Conservation (phyloP, 2,888 invertebrate genomes). For the Pachymerium ferrugineum region DNA sequence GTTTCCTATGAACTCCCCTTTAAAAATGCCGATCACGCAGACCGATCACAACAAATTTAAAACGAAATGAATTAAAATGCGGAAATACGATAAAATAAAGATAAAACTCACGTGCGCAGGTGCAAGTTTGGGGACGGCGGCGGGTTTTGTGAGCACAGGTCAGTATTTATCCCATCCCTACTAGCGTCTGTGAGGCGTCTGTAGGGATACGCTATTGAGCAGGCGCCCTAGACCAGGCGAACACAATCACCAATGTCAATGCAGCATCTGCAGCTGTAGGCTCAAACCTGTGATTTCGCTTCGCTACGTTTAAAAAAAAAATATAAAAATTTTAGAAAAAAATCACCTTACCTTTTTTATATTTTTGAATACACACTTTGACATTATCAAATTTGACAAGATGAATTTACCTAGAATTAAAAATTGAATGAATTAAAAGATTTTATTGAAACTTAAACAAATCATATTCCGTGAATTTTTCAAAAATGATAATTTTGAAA, state of each 20-base stretch:
- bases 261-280: background rate
- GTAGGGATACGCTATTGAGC: background rate
- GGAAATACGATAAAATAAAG: background rate
- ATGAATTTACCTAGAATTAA: too few species aligned
- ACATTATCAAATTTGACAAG: too few species aligned
- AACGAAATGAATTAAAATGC: background rate
- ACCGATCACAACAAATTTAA: background rate
- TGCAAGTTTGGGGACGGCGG: background rate
- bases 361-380: too few species aligned
- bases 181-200: background rate
- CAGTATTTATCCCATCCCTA: conserved; percentile 13
- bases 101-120: conserved; percentile 2
- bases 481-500: too few species aligned
- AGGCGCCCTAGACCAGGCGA: background rate
- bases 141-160: background rate
- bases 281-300: too few species aligned
- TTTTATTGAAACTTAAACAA: too few species aligned
- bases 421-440: too few species aligned
- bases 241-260: background rate
- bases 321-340: background rate
- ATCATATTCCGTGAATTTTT: too few species aligned
- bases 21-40: too few species aligned
- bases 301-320: too few species aligned
- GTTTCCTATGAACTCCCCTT: too few species aligned
- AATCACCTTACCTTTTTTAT: too few species aligned